Base-by-base conservation (phyloP, 2,113 vertebrate genomes). In the Pelecanus crispus region DNA sequence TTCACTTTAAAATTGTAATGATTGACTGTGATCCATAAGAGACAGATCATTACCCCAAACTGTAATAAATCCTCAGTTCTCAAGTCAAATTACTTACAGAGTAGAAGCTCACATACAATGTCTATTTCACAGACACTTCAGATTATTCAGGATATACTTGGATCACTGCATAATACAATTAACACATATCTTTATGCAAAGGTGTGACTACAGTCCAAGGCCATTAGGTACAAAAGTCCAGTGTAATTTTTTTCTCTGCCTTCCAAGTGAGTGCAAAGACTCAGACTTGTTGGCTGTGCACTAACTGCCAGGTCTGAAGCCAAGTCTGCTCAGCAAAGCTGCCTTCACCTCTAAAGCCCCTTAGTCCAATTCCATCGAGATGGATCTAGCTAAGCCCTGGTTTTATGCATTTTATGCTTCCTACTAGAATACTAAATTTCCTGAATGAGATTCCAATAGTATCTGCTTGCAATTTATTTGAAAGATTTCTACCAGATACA, bases 1-100 rank as follows among this genome's bases (percentile, higher is more conserved):
- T 96, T 97, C 93, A 97, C 65, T 92, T 97, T 65, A 90, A 82
- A 97, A 67, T 74, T 91, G 73, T 55, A 96, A 94, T 84, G 94
- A 94, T 92, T 95, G 96, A 90, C 77, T 91, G 77, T 72, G 91
- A 96, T 93, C 85, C 68, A 74, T 93, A 97, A 77, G 63, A 94
- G 55, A 89, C 7, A 25, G 59, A 96, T 97, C 96, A 95, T 97
- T 92, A 94, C 32, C 36, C 47, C 40, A 94, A 92, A 92, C 44
- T 70, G 32, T 65, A 93, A 97, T 96, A 96, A 96, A 93, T 96
- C 63, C 42, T 93, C 59, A 86, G 26, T 22, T 94, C n/a, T 97
- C 78, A 90, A 84, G 44, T 67, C 72, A 81, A 74, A 90, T 55
- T 53, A 92, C n/a, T 95, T 94, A 61, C 13, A 4, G 42, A 80